Base-by-base conservation (phyloP, 2,888 invertebrate species). In the Tetrapedia diversipes region DNA sequence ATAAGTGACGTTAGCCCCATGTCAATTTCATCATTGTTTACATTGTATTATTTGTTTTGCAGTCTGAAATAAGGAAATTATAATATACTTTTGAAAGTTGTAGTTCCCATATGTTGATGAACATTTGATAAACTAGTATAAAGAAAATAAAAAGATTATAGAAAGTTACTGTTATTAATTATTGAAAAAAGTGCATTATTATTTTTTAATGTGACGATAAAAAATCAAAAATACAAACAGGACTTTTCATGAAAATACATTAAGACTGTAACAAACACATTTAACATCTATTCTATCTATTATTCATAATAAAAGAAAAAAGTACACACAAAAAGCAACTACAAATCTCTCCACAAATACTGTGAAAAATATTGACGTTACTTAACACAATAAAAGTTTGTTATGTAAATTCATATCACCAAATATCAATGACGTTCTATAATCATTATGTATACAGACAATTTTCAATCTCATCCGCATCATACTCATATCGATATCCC, bases 381-480 rank as follows among this genome's bases (percentile, higher is more conserved):
- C 11, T 63, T 32, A 64, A 59, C 41, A 29, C 11, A 7, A 4
- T 4, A 53, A 32, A 53, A 63, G 59, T 54, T 8, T 24, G 10
- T 51, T 41, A 60, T 19, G 32, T 39, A 64, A 59, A n/a, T 43
- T 24, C 34, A 10, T 47, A 47, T 54, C 51, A n/a, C 45, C 29
- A 41, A 64, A 68, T 27, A 64, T 54, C 39, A n/a, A n/a, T 22
- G 14, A 47, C 37, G 41, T 19, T 47, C 39, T 32, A 14, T 45
- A 16, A 34, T 6, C 29, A 11, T 61, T 73, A 63, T 45, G 57
- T 63, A n/a, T 27, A 34, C 14, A 19, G 16, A 1, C 11, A 57
- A 73, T 45, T 72, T 76, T 63, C 66, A 67, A 66, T 72, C 56
- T 66, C n/a, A 61, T 53, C 32, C n/a, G n/a, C 39, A 47, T 32